phyloP scores from a whole-genome alignment of 2,113 vertebrate species.

The Amblyornis subalaris region DNA sequence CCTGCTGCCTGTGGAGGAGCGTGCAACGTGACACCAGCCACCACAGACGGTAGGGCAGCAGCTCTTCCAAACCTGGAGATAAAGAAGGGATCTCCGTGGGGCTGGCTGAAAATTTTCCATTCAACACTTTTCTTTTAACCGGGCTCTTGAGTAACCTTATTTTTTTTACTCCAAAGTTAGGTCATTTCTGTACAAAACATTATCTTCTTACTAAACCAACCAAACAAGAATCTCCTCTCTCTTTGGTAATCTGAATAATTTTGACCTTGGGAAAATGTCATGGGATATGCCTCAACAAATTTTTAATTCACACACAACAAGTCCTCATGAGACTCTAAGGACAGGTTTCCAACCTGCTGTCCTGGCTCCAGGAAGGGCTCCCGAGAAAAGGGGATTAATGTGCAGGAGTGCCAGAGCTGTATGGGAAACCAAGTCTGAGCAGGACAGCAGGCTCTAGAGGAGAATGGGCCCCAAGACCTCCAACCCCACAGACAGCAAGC shows the following conservation, averaged over 20 bases:
- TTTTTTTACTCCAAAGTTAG: neutral
- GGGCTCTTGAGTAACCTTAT: neutral
- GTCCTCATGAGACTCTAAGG: neutral
- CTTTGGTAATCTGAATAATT: conserved; percentile 1
- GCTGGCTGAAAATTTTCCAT: neutral
- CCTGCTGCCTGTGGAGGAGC: neutral
- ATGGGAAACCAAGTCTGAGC: neutral
- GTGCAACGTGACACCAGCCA: neutral
- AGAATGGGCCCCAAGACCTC: neutral
- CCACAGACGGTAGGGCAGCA: neutral
- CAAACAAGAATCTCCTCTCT: conserved; percentile 35
- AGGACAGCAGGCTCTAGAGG: neutral
- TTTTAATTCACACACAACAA: neutral
- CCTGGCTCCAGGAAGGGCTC: neutral
- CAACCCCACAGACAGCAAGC: neutral
- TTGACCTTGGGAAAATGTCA: conserved; percentile 32
- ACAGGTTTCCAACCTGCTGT: neutral
- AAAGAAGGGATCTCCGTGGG: neutral
- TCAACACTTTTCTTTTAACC: neutral
- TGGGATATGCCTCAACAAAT: neutral
- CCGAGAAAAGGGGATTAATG: neutral
- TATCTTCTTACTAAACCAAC: conserved; percentile 18
- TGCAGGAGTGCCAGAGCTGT: neutral
- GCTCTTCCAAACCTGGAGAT: neutral
- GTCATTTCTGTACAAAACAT: neutral